Percentiles rank a stretch among this genome's conserved stretches.
These are phyloP conservation scores for Semicossyphus pulcher DNA, from an alignment of 2,113 vertebrate species.

Conservation along the genomic window DNA sequence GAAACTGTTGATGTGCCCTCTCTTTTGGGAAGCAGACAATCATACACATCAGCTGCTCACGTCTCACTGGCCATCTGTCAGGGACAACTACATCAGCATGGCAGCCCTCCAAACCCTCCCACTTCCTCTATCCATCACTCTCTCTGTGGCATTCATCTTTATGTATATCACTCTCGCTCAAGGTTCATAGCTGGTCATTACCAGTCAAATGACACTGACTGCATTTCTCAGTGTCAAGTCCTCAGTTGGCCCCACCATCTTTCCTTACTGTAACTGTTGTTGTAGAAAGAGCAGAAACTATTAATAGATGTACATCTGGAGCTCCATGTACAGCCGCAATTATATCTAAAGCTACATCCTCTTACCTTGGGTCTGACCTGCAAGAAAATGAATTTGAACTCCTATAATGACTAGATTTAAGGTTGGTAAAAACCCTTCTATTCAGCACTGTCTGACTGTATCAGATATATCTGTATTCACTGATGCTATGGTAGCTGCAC, in stretches of 20 bases:
- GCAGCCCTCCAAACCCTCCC: slow-evolving; percentile 45
- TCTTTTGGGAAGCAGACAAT: slow-evolving; percentile 49
- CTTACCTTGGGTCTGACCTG: too few species aligned
- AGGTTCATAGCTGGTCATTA: slow-evolving; percentile 51
- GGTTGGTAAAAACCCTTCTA: neutral
- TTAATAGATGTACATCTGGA: neutral
- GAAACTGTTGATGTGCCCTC: slow-evolving; percentile 17
- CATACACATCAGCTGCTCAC: slow-evolving; percentile 47
- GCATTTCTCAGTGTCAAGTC: slow-evolving; percentile 25
- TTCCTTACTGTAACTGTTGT: neutral
- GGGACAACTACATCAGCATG: slow-evolving; percentile 58
- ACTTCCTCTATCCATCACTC: slow-evolving; percentile 18
- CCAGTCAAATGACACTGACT: slow-evolving; percentile 40
- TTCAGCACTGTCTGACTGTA: neutral
- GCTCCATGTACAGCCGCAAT: too few species aligned
- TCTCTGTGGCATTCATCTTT: slow-evolving; percentile 28
- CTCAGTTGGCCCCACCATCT: slow-evolving; percentile 17
- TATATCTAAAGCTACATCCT: too few species aligned
- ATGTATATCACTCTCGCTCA: slow-evolving; percentile 35
- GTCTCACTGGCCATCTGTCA: slow-evolving; percentile 68
- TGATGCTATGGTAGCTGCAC: neutral
- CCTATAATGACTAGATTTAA: neutral
- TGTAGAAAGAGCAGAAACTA: neutral
- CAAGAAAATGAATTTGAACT: neutral
- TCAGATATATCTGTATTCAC: neutral